Evolutionary conservation across 2,888 invertebrate species (phyloP).

Genomic region (Euplagia quadripunctaria): DNA sequence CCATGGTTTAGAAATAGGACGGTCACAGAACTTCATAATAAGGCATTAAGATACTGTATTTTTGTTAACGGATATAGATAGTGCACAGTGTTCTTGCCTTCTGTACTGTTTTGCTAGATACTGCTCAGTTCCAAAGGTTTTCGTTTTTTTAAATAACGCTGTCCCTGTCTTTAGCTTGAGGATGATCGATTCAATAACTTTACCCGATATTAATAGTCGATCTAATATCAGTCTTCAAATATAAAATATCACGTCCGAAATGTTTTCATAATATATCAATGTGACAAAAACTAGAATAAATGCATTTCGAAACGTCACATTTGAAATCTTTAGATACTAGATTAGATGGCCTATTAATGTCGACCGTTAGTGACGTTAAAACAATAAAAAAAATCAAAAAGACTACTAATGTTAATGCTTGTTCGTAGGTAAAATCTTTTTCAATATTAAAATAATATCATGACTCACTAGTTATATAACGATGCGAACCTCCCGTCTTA

Average conservation of each 20-base stretch:
- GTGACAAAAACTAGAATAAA: no score
- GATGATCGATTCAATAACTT: background rate
- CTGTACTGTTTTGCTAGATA: background rate
- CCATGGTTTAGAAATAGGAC: slow-evolving; percentile 25
- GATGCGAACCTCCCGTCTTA: slow-evolving; percentile 23
- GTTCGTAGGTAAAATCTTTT: background rate
- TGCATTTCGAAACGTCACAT: background rate
- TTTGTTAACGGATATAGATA: background rate
- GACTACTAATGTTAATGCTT: background rate
- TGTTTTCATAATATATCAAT: background rate
- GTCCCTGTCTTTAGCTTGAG: background rate
- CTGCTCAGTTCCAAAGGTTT: slow-evolving; percentile 15
- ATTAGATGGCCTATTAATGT: background rate
- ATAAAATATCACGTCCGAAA: background rate
- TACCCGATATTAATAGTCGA: background rate
- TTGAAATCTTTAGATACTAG: background rate
- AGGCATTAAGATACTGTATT: background rate
- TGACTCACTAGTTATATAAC: slow-evolving; percentile 7
- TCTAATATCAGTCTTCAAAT: background rate
- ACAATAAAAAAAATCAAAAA: background rate
- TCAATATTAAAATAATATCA: background rate
- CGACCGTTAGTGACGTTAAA: background rate
- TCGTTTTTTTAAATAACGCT: slow-evolving; percentile 20
- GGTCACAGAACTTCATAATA: slow-evolving; percentile 10
- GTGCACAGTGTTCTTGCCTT: background rate